These are phyloP conservation scores for Aphidius gifuensis DNA, from an alignment of 1,140 invertebrate species.

Conservation along the genomic window DNA sequence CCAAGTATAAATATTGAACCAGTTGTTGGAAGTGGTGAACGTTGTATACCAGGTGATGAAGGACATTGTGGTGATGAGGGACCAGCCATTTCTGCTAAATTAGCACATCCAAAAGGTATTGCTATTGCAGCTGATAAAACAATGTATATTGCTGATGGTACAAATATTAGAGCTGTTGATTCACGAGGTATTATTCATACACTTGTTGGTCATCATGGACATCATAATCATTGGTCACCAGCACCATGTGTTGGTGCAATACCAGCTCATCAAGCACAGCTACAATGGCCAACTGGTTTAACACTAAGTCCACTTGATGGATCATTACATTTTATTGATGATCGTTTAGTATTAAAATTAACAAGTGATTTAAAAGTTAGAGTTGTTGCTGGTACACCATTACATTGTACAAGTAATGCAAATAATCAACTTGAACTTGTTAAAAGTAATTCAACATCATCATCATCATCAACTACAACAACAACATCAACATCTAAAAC, in stretches of 20 bases:
- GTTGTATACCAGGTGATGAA: constrained; percentile 90
- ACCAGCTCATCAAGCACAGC: constrained; percentile 74
- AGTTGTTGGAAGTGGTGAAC: constrained; percentile 91
- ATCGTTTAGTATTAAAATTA: constrained; percentile 86
- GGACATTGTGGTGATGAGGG: constrained; percentile 91
- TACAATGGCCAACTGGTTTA: constrained; percentile 94
- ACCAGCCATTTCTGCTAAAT: constrained; percentile 81
- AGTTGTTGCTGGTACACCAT: constrained; percentile 85
- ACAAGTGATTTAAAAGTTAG: constrained; percentile 87
- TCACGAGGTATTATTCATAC: constrained; percentile 90
- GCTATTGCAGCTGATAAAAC: constrained; percentile 87
- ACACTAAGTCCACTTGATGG: constrained; percentile 91
- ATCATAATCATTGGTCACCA: constrained; percentile 87
- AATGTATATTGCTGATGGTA: constrained; percentile 93
- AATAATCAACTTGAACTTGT: constrained; percentile 29
- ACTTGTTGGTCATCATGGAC: constrained; percentile 86
- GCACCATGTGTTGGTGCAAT: constrained; percentile 80
- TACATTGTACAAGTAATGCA: constrained; percentile 69
- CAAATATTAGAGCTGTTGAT: constrained; percentile 89
- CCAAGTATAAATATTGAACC: constrained; percentile 82
- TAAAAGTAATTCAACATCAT: constrained; percentile 31
- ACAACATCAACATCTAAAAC: no score
- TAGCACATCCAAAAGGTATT: constrained; percentile 95
- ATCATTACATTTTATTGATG: constrained; percentile 91
- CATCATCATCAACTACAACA: constrained; percentile 13